Evolutionary conservation across 2,888 invertebrate species (phyloP).

Genomic region (Dendrolimus houi): DNA sequence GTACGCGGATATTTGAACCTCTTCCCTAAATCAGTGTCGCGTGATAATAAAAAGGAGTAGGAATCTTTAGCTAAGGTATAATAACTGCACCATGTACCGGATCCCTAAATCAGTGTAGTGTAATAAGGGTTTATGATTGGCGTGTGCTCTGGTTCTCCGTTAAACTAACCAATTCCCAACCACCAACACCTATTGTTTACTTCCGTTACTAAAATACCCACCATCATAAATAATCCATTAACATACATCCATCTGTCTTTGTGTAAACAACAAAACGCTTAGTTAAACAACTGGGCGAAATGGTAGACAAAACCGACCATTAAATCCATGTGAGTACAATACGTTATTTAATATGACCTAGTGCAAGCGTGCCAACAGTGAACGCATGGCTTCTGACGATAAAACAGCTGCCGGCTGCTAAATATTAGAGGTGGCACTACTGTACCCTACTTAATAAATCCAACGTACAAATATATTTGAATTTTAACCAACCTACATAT

Average conservation of each 20-base stretch:
- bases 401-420: conserved; percentile 37
- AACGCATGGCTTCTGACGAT: conserved; percentile 36
- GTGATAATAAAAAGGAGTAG: too few species aligned
- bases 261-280: conserved; percentile 7
- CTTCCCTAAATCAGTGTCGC: too few species aligned
- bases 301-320: conserved; percentile 21
- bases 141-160: too few species aligned
- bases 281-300: conserved; percentile 2
- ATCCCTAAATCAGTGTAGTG: too few species aligned
- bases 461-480: too few species aligned
- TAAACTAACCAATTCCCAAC: too few species aligned
- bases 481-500: not conserved
- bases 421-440: conserved; percentile 16
- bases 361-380: conserved; percentile 37
- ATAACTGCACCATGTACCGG: too few species aligned
- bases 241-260: not conserved
- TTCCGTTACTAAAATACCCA: not conserved
- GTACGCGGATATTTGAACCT: too few species aligned
- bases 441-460: not conserved
- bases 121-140: too few species aligned
- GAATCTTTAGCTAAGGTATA: too few species aligned
- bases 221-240: not conserved
- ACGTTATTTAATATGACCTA: conserved; percentile 34
- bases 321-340: conserved; percentile 21
- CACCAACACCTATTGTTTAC: not conserved